Evolutionary conservation across 2,113 vertebrate species (phyloP), one percentile per base, ranked within the genome.

Genomic region (Seriola aureovittata): DNA sequence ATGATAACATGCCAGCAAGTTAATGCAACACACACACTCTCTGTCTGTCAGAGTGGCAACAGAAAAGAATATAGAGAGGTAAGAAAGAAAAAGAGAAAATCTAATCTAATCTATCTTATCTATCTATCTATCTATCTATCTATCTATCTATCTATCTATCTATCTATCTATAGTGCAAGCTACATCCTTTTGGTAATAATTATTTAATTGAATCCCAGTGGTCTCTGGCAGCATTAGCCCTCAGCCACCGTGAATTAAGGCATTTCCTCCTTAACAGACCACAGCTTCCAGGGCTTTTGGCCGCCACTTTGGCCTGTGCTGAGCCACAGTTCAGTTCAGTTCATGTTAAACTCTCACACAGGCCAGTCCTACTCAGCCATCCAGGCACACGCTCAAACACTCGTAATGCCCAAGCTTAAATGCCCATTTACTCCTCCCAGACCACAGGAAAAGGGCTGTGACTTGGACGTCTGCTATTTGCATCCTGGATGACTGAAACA

Each of bases 201-300:
- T 80, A 74, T 86, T 91, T 91, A 84, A 89, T 85, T 58, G 36
- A 54, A 66, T 85, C 75, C 73, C 71, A 58, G 36, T 72, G 72
- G 85, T 90, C 84, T 86, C 72, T 86, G 80, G 86, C 68, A 88
- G 69, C 85, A 89, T 91, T 88, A 91, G 57, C 71, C 78, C 76
- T 82, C 78, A 88, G 83, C 90, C 90, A 92, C 90, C 48, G 38
- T 91, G 83, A 88, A 89, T 93, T 92, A 89, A 91, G 81, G 85
- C 78, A 94, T 91, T 95, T 94, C 93, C 93, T 89, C 75, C 32
- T 84, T 55, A 89, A 89, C 89, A 86, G 87, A 92, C 92, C 89
- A 82, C 92, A 93, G 85, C 87, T 93, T 93, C 86, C 88, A 88
- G 63, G 59, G 68, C 70, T 87, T 77, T 90, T 78, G 66, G 69